Base-by-base conservation (phyloP, 1,140 invertebrate genomes). In the Trachymyrmex cornetzi region DNA sequence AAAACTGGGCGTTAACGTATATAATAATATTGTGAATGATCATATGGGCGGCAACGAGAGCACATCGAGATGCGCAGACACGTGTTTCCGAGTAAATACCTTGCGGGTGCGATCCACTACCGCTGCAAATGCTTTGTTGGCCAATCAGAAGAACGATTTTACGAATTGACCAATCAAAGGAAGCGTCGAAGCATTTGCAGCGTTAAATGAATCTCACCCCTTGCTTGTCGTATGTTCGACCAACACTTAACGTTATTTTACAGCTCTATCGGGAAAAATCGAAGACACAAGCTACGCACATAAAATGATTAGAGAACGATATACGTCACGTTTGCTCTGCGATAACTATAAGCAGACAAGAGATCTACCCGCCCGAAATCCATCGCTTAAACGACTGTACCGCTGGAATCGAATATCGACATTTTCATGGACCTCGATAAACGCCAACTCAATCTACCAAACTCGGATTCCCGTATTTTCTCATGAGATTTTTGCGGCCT, bases 11-110 rank as follows among this genome's bases (percentile, higher is more conserved):
- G 19, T 55, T n/a, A 19, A 22, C 16, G 12, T 38, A 48, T 61
- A 75, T 84, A 84, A 84, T 84, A 74, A 84, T 75, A 75, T 74
- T 50, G 38, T 22, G 69, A 84, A 12, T 12, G 24, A 61, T 67
- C 38, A 55, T 0, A 61, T 14, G 53, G 24, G 6, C 53, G 30
- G 53, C 50, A 59, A 72, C 67, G 24, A 44, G 34, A 34, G 50
- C 48, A 16, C 50, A n/a, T 19, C n/a, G 24, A 44, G 64, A 57
- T 22, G 50, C 14, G 14, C 38, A 63, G n/a, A 67, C 30, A 55
- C 77, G 55, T 84, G 53, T 84, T 48, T 84, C 48, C 55, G 24
- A 75, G n/a, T 61, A 75, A 84, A 84, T 75, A 57, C 11, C 38
- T 44, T 44, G 38, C n/a, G n/a, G 0, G 11, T 44, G 38, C 9